Percentiles rank a stretch among this genome's conserved stretches.
Conservation (phyloP, 2,888 invertebrate genomes). For the Thysanoteuthis rhombus region DNA sequence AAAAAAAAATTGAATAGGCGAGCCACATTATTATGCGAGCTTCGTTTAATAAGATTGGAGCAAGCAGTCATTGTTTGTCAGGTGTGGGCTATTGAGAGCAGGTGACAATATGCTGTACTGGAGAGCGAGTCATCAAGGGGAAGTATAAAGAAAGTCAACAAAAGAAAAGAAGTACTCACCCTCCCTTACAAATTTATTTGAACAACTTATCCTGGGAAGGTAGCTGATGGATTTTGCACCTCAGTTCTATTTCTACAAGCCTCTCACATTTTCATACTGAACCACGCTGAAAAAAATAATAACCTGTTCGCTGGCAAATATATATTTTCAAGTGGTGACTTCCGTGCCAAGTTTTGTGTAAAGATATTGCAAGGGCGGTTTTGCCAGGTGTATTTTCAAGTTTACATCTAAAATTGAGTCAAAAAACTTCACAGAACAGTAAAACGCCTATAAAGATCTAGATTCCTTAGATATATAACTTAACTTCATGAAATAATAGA, state of each 20-base stretch:
- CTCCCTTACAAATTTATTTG: background rate
- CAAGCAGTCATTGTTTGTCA: background rate
- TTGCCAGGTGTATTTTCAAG: no score
- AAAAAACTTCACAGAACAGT: no score
- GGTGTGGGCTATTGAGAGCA: background rate
- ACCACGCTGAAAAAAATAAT: no score
- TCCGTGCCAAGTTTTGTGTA: no score
- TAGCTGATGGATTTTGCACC: background rate
- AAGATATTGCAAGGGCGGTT: no score
- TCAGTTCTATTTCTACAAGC: background rate
- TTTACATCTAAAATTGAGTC: no score
- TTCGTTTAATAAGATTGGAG: background rate
- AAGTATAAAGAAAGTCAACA: background rate
- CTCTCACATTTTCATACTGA: no score
- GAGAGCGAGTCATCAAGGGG: background rate
- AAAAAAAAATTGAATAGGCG: background rate
- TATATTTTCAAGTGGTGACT: no score
- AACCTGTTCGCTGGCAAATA: no score
- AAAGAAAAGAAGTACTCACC: background rate
- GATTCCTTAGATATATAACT: no score
- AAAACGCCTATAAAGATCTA: no score
- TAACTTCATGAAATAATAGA: no score
- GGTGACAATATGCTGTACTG: background rate
- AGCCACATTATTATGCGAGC: background rate
- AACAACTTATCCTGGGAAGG: background rate